Percentiles rank a stretch among this genome's conserved stretches.
These are phyloP conservation scores for Hydrolagus colliei DNA, from an alignment of 2,797 vertebrate genomes.

Conservation along the genomic window DNA sequence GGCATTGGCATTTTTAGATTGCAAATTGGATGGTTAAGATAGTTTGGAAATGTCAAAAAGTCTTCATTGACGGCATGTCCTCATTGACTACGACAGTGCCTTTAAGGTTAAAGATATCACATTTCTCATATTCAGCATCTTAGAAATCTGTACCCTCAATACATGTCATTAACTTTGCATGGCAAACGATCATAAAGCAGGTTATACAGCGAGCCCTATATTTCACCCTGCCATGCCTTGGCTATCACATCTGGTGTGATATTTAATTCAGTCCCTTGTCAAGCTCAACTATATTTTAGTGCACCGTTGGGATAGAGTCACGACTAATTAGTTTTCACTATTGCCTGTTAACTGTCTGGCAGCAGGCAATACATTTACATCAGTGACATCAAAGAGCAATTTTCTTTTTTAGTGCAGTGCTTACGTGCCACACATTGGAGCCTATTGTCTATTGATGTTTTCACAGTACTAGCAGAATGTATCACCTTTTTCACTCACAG, in stretches of 20 bases:
- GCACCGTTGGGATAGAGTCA: conserved; percentile 29
- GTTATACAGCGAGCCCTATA: background rate
- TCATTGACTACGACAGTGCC: too few relatives aligned
- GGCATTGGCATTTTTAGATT: too few relatives aligned
- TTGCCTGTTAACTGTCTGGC: conserved; percentile 32
- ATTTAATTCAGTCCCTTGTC: conserved; percentile 33
- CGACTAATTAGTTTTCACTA: conserved; percentile 33
- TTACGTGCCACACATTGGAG: conserved; percentile 26
- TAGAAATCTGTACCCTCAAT: too few relatives aligned
- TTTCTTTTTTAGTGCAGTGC: conserved; percentile 27
- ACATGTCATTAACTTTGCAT: too few relatives aligned
- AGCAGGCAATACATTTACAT: conserved; percentile 31
- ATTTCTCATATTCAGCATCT: too few relatives aligned
- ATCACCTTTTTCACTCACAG: conserved; percentile 18
- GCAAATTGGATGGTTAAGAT: too few relatives aligned
- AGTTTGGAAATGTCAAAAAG: too few relatives aligned
- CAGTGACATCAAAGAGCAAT: conserved; percentile 32
- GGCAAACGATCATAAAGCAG: too few relatives aligned
- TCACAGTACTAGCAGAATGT: conserved; percentile 11
- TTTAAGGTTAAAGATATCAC: too few relatives aligned
- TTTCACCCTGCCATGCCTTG: conserved; percentile 25
- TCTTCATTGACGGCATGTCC: too few relatives aligned
- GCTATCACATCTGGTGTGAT: conserved; percentile 29
- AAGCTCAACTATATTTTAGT: conserved; percentile 31
- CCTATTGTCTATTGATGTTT: conserved; percentile 30